These are phyloP conservation scores for Pristionchus fissidentatus DNA, from an alignment of 2,888 invertebrate species.

Conservation along the genomic window DNA sequence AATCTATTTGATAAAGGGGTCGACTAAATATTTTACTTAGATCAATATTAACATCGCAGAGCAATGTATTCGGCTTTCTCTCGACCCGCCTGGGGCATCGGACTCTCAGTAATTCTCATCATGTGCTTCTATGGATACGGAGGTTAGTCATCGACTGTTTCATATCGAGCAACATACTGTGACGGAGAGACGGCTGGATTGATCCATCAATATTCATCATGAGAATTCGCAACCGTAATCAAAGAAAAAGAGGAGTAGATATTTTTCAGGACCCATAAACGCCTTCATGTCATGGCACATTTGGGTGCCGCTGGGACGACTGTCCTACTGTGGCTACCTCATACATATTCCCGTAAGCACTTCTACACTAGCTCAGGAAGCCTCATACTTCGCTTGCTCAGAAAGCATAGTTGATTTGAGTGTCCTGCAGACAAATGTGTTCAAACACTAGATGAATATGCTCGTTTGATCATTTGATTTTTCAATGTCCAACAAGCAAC, in stretches of 20 bases:
- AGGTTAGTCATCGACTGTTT: not conserved
- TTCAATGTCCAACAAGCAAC: not conserved
- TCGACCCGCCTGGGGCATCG: not conserved
- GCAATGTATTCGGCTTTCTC: slow-evolving; percentile 30
- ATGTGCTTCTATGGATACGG: slow-evolving; percentile 30
- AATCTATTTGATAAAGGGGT: too few species aligned
- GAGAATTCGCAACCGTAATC: too few species aligned
- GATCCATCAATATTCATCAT: too few species aligned
- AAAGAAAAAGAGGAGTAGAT: not conserved
- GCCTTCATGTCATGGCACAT: slow-evolving; percentile 56
- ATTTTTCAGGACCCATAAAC: slow-evolving; percentile 53
- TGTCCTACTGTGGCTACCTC: slow-evolving; percentile 56
- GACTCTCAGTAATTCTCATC: not conserved
- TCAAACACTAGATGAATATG: too few species aligned
- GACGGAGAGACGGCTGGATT: too few species aligned
- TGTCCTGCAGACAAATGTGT: too few species aligned
- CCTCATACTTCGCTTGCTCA: too few species aligned
- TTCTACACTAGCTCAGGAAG: not conserved
- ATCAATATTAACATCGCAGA: not conserved
- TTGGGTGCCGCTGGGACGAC: slow-evolving; percentile 57
- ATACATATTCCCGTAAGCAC: slow-evolving; percentile 49
- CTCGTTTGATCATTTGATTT: not conserved
- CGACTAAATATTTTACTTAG: too few species aligned
- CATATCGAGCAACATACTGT: too few species aligned
- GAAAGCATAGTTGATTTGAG: too few species aligned